A percentile compares a stretch with the other conserved stretches of the same genome.
Evolutionary conservation across 2,888 invertebrate species (phyloP).

Genomic region (Diloba caeruleocephala): DNA sequence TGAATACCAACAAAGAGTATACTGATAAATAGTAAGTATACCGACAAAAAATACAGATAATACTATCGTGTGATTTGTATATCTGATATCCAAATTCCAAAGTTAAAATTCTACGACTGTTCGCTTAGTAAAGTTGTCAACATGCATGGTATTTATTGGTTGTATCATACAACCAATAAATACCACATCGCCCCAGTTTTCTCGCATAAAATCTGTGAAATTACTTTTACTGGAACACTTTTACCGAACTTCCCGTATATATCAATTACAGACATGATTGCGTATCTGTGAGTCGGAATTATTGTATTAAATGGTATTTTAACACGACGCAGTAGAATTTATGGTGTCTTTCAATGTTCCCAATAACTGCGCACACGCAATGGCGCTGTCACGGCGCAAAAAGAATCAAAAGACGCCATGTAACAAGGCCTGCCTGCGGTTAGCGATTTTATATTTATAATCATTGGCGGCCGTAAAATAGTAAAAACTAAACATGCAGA

Average conservation of each 20-base stretch:
- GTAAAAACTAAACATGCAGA: conserved; percentile 67
- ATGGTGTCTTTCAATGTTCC: conserved; percentile 74
- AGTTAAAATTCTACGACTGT: conserved; percentile 37
- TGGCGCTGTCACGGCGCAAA: conserved; percentile 65
- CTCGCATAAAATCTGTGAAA: conserved; percentile 22
- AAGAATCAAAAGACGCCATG: conserved; percentile 63
- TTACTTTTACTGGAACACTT: conserved; percentile 46
- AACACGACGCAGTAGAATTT: conserved; percentile 67
- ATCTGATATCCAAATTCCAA: conserved; percentile 30
- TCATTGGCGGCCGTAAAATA: conserved; percentile 67
- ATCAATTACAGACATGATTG: conserved; percentile 51
- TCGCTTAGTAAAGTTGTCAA: conserved; percentile 40
- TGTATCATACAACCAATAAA: conserved; percentile 27
- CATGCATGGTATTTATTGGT: conserved; percentile 15
- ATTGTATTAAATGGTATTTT: conserved; percentile 72
- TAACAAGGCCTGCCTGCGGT: conserved; percentile 76
- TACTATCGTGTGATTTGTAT: conserved; percentile 35
- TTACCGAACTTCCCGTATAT: conserved; percentile 47
- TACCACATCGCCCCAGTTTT: conserved; percentile 41
- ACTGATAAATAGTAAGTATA: conserved; percentile 14
- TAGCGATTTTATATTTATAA: conserved; percentile 77
- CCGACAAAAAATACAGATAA: conserved; percentile 19
- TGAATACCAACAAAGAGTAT: conserved; percentile 15
- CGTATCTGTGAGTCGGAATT: conserved; percentile 56
- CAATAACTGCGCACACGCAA: conserved; percentile 77